Base-by-base conservation (phyloP, 2,888 invertebrate genomes). In the Rhynchonema sp. region DNA sequence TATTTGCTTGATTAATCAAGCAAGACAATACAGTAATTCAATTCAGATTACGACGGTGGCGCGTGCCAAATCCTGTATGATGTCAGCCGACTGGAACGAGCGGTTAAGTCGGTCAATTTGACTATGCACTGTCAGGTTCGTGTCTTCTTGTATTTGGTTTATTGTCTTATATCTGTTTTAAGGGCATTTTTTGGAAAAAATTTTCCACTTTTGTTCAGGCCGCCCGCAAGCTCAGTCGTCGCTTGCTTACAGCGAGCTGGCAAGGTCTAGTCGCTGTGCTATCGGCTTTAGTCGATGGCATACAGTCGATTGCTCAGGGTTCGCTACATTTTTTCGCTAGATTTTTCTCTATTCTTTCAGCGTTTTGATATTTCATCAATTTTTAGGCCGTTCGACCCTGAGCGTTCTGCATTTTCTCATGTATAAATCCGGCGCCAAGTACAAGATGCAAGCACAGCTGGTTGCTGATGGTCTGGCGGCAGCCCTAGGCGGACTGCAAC, bases 161-260 rank as follows among this genome's bases (percentile, higher is more conserved):
- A n/a, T 38, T 38, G 38, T 6, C 17, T 38, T 17, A 13, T 17
- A 17, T 6, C 17, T 38, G 9, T 38, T 17, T 38, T 38, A 17
- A 38, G 9, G 17, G 38, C 17, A 17, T 38, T 38, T 38, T 38
- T 6, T 38, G 38, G 38, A 38, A 13, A 6, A 38, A 17, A 17
- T 38, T 38, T 38, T 38, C 38, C 6, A 38, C 17, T 38, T 38
- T 38, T 38, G 38, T 17, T 13, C 6, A 38, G 6, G 38, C 55
- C 13, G 55, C 30, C 9, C 70, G 68, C 63, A 75, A 75, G 63
- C 70, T 79, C 58, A 72, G 76, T n/a, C 71, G 76, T 2, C 72
- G 85, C 61, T 82, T 91, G 46, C 74, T 92, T 57, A 87, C 87
- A 0, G 86, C 87, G 67, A 88, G 89, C 69, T 92, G 91, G 91